A percentile compares a stretch with the other conserved stretches of the same genome.
These are phyloP conservation scores for Melinopterus prodromus DNA, from an alignment of 2,888 invertebrate genomes.

Conservation along the genomic window DNA sequence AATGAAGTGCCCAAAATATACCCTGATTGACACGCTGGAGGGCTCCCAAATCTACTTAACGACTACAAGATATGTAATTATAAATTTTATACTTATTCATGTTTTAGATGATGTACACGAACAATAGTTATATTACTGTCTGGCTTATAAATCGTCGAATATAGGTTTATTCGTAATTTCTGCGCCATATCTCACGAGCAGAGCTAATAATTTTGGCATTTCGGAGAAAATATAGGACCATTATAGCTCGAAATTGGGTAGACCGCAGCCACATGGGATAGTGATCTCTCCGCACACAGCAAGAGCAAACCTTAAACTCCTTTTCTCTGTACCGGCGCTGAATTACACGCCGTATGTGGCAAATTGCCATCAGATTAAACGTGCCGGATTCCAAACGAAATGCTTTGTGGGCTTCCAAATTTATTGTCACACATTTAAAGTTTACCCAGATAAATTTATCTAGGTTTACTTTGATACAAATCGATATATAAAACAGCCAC, in stretches of 20 bases:
- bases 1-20: no score
- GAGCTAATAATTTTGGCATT: neutral
- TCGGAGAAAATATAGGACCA: neutral
- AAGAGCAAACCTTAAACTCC: neutral
- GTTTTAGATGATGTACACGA: no score
- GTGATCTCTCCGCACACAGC: neutral
- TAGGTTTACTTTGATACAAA: neutral
- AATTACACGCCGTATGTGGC: neutral
- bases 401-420: neutral
- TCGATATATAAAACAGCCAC: neutral
- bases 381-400: neutral
- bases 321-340: neutral
- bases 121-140: no score
- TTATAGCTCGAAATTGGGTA: neutral
- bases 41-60: no score
- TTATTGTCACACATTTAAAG: neutral
- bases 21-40: no score
- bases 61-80: no score
- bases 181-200: neutral
- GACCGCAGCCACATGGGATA: neutral
- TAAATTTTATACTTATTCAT: no score
- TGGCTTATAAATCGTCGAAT: neutral
- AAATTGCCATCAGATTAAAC: neutral
- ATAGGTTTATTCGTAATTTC: neutral
- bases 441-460: neutral